Conservation (phyloP, 2,113 vertebrate genomes). For the Podiceps cristatus region DNA sequence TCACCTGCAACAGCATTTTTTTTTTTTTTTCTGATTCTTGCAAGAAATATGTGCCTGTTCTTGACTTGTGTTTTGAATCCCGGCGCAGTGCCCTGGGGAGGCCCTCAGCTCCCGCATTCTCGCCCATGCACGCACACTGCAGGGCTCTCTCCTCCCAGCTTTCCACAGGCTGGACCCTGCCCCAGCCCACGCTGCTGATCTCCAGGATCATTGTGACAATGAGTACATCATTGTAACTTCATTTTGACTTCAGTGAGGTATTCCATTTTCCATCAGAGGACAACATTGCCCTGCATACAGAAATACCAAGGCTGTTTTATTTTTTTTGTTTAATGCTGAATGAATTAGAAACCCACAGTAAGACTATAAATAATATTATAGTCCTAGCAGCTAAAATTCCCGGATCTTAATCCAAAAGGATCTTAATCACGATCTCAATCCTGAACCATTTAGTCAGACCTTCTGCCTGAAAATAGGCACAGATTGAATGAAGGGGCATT, state of each 20-base stretch:
- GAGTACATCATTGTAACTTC: not conserved
- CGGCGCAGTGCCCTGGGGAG: not conserved
- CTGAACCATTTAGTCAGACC: not conserved
- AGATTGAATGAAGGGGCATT: not conserved
- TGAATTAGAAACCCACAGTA: not conserved
- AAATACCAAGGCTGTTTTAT: not conserved
- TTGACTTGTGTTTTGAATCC: not conserved
- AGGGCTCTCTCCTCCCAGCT: not conserved
- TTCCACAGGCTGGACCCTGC: not conserved
- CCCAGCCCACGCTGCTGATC: not conserved
- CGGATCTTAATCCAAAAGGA: not conserved
- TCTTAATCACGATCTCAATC: not conserved
- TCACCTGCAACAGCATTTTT: not conserved
- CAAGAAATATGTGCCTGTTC: not conserved
- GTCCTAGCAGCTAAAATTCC: not conserved
- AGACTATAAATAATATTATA: not conserved
- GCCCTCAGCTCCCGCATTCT: not conserved
- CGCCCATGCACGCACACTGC: not conserved
- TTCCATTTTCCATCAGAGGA: not conserved
- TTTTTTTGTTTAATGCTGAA: not conserved
- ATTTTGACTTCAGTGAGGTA: not conserved
- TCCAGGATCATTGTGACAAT: not conserved
- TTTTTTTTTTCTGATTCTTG: not conserved
- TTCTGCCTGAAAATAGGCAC: not conserved
- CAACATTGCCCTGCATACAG: not conserved